Conservation (phyloP, 2,888 invertebrate species). For the Microplitis manilae region DNA sequence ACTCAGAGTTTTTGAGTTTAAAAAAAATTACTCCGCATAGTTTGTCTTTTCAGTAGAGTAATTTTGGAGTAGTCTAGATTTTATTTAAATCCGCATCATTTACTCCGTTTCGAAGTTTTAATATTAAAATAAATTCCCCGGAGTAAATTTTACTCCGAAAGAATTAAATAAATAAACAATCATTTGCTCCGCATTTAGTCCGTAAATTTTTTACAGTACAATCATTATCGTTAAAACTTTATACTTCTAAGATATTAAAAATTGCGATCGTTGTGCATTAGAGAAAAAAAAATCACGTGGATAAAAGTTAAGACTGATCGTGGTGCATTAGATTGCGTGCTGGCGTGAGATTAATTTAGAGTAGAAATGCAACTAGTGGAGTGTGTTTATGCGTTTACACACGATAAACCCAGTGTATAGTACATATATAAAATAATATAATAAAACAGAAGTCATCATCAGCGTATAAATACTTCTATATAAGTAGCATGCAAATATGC, state of each 20-base stretch:
- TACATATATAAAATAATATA: background rate
- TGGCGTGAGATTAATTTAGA: background rate
- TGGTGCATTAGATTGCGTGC: background rate
- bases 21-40: no score
- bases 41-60: no score
- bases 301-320: background rate
- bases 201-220: no score
- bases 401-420: background rate
- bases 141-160: no score
- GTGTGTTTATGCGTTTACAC: background rate
- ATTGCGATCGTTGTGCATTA: background rate
- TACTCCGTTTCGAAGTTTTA: no score
- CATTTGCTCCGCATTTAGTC: no score
- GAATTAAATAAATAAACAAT: no score
- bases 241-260: background rate
- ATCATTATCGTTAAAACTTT: no score
- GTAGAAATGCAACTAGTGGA: conserved; percentile 1
- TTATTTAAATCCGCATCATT: no score
- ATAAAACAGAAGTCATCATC: background rate
- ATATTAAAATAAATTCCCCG: no score
- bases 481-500: background rate
- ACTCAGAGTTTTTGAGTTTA: no score
- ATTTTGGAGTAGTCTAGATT: no score
- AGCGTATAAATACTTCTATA: background rate
- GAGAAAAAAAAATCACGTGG: background rate